A percentile compares a stretch with the other conserved stretches of the same genome.
phyloP scores from a whole-genome alignment of 2,888 invertebrate genomes.

The Tachina grossa region DNA sequence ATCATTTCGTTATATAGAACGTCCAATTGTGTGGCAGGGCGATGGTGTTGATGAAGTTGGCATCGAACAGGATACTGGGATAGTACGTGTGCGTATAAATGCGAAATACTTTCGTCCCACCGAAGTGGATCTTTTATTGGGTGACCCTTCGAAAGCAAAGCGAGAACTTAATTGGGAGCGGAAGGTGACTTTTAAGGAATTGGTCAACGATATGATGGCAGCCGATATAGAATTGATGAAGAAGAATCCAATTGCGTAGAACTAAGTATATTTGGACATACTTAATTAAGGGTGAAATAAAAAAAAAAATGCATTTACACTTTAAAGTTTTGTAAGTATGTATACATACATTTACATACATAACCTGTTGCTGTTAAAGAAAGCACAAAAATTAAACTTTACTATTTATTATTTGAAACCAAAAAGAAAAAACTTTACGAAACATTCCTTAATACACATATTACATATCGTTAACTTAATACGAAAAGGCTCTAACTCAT shows the following conservation, averaged over 20 bases:
- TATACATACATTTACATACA: neutral
- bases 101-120: slow-evolving; percentile 98
- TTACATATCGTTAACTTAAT: too few relatives aligned
- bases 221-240: slow-evolving; percentile 96
- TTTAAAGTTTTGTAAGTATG: neutral
- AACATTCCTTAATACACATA: too few relatives aligned
- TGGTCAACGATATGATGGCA: slow-evolving; percentile 97
- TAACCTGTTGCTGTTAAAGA: slow-evolving; percentile 1
- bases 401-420: neutral
- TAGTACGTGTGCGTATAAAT: slow-evolving; percentile 93
- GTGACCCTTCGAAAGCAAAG: slow-evolving; percentile 97
- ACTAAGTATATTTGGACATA: neutral
- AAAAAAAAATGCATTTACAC: neutral
- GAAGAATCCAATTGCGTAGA: slow-evolving; percentile 92
- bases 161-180: slow-evolving; percentile 94
- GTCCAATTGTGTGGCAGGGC: slow-evolving; percentile 94
- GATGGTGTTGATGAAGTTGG: slow-evolving; percentile 90
- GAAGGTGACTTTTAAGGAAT: slow-evolving; percentile 89
- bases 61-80: slow-evolving; percentile 87
- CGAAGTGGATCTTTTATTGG: slow-evolving; percentile 96
- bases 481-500: too few relatives aligned
- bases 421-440: too few relatives aligned
- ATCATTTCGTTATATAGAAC: slow-evolving; percentile 92
- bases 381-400: slow-evolving; percentile 24
- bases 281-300: neutral